Evolutionary conservation across 2,113 vertebrate species (phyloP), one percentile per base, ranked within the genome.

Genomic region (Hippocampus guttulatus): DNA sequence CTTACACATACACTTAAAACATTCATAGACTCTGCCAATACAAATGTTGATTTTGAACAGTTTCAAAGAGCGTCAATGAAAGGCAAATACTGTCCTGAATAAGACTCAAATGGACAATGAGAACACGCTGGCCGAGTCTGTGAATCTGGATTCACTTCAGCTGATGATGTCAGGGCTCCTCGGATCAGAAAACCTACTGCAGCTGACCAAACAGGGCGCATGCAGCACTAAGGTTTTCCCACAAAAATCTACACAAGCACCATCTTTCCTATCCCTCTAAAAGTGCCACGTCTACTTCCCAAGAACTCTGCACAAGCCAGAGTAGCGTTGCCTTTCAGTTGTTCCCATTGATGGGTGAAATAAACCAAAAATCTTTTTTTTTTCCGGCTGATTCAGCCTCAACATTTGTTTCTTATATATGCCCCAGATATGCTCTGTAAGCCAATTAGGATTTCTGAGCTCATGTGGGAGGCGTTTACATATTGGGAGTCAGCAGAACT

Each of bases 131-230:
- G 74, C 78, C 67, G 25, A 51, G 64, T 70, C 79, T 45, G 4
- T 23, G 30, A 47, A 66, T 85, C 78, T 85, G 85, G 81, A 82
- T 80, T 75, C 71, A 73, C 27, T 84, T 81, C 57, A 64, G 47
- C 71, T 51, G 63, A 49, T 85, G 88, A 88, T 76, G 79, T 88
- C 84, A 88, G 68, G 63, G 62, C 61, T 77, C 51, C 61, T 81
- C 78, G 70, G 70, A 81, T 71, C 77, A 70, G 55, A 27, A 66
- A 69, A 75, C 52, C 55, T 73, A n/a, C 52, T 80, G 75, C 90
- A 91, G 83, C 87, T 90, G 84, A 85, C 84, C 80, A 91, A 90
- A 90, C 82, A 90, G 60, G 41, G 70, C 82, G 54, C 58, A 52
- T 41, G 68, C 67, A 75, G 51, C 55, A 75, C 68, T 73, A 69